These are phyloP conservation scores for Neosilurus hyrtlii DNA, from an alignment of 2,797 vertebrate genomes.

Conservation along the genomic window DNA sequence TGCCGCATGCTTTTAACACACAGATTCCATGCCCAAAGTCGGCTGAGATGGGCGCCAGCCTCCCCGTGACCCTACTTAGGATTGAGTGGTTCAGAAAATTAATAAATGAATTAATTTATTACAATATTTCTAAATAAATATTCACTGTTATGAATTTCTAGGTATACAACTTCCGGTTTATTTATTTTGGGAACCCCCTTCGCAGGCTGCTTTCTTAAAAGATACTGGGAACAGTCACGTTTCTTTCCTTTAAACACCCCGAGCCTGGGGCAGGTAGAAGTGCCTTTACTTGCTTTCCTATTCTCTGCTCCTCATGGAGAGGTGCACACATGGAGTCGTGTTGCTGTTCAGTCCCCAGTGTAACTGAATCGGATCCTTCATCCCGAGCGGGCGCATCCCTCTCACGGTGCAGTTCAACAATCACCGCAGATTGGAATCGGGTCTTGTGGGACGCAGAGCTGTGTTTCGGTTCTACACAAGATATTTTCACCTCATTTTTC, in stretches of 20 bases:
- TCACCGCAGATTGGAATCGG: not conserved
- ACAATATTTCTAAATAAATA: too few relatives aligned
- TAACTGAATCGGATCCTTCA: slow-evolving; percentile 37
- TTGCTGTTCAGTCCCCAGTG: slow-evolving; percentile 40
- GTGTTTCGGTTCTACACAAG: not conserved
- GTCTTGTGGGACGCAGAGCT: not conserved
- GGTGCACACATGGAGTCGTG: slow-evolving; percentile 32
- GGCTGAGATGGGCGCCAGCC: too few relatives aligned
- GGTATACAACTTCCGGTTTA: not conserved
- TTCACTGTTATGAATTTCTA: not conserved
- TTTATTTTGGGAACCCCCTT: not conserved
- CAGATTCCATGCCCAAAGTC: too few relatives aligned
- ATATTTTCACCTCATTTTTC: not conserved
- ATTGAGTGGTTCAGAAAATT: too few relatives aligned
- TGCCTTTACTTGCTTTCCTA: slow-evolving; percentile 42
- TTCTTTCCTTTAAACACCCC: slow-evolving; percentile 16
- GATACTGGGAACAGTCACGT: not conserved
- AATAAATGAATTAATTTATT: too few relatives aligned
- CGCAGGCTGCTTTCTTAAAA: not conserved
- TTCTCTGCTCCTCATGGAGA: slow-evolving; percentile 32
- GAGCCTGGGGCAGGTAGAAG: slow-evolving; percentile 45
- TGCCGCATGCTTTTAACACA: too few relatives aligned
- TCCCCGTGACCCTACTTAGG: too few relatives aligned
- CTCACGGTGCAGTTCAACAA: slow-evolving; percentile 4
- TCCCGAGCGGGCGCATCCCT: not conserved